These are phyloP conservation scores for Drosophila navojoa DNA, from an alignment of 1,140 invertebrate species.

Conservation along the genomic window DNA sequence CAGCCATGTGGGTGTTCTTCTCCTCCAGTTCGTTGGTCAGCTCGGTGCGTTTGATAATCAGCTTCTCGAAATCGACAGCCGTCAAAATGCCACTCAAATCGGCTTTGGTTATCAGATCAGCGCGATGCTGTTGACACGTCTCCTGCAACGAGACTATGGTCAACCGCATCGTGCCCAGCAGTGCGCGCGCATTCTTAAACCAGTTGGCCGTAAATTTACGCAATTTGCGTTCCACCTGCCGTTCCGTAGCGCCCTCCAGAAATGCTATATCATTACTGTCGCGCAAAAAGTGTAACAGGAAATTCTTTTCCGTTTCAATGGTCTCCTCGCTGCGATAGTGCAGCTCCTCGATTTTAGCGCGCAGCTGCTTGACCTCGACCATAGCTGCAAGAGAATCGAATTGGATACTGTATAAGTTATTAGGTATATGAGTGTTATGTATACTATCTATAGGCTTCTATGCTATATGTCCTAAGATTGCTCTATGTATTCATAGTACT, in stretches of 20 bases:
- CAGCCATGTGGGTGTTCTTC: conserved; percentile 78
- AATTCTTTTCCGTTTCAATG: conserved; percentile 75
- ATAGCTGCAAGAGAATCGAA: conserved; percentile 39
- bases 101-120: conserved; percentile 70
- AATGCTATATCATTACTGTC: conserved; percentile 65
- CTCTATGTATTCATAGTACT: too few species aligned
- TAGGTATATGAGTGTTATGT: too few species aligned
- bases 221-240: conserved; percentile 75
- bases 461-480: too few species aligned
- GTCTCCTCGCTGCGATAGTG: conserved; percentile 67
- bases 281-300: conserved; percentile 70
- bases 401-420: too few species aligned
- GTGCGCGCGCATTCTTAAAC: conserved; percentile 72
- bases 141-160: conserved; percentile 74
- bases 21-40: conserved; percentile 79
- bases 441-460: too few species aligned
- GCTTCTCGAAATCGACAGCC: conserved; percentile 84
- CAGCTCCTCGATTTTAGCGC: conserved; percentile 76
- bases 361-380: conserved; percentile 66
- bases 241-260: conserved; percentile 66
- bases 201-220: conserved; percentile 78
- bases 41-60: conserved; percentile 84
- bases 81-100: conserved; percentile 84
- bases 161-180: conserved; percentile 76
- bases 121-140: conserved; percentile 71